phyloP scores from a whole-genome alignment of 1,140 invertebrate genomes.

The Chrysoperla carnea region DNA sequence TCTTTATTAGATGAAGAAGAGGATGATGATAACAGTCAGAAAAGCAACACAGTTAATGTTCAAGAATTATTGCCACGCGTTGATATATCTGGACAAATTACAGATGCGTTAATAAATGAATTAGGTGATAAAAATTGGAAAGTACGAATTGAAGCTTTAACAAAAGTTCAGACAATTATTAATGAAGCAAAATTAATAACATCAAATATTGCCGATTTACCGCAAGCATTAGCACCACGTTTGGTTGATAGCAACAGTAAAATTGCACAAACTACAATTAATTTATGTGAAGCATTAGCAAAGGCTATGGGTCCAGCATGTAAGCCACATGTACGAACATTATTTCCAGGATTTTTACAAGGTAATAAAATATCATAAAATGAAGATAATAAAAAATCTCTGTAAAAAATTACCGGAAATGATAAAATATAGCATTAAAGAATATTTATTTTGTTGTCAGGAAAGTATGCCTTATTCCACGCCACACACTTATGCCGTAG shows the following conservation, averaged over 20 bases:
- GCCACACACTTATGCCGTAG: no score
- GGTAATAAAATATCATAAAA: constrained; percentile 25
- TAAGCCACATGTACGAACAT: constrained; percentile 57
- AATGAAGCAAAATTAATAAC: constrained; percentile 64
- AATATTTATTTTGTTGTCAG: no score
- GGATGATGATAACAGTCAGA: constrained; percentile 26
- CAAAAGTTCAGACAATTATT: constrained; percentile 59
- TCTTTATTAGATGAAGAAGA: constrained; percentile 28
- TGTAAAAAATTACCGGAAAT: no score
- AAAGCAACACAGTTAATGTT: constrained; percentile 29
- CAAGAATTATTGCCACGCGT: constrained; percentile 53
- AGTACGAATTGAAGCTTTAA: constrained; percentile 63
- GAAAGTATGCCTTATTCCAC: no score
- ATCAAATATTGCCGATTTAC: constrained; percentile 63
- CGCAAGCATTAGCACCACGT: constrained; percentile 53
- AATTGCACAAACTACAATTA: constrained; percentile 63
- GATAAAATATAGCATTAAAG: no score
- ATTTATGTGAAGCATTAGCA: constrained; percentile 62
- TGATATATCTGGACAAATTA: constrained; percentile 76
- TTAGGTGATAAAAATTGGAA: constrained; percentile 92
- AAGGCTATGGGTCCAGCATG: constrained; percentile 63
- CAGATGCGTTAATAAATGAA: constrained; percentile 61
- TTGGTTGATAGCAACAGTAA: constrained; percentile 83
- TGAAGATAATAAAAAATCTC: not conserved
- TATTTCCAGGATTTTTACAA: constrained; percentile 73